Evolutionary conservation across 2,113 vertebrate species (phyloP).

Genomic region (Colinus virginianus): DNA sequence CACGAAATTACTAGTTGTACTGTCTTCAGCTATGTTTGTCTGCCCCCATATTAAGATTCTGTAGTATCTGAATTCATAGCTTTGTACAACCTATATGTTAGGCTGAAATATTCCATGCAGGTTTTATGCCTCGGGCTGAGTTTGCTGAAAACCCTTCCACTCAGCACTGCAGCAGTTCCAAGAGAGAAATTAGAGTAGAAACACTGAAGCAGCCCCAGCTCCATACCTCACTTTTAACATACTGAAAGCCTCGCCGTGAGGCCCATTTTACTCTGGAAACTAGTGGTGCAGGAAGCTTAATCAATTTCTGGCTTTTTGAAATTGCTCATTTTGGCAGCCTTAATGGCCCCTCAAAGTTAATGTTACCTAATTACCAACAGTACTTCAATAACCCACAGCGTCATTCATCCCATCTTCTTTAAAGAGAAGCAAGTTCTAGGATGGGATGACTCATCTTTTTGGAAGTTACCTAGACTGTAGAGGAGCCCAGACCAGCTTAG

Average conservation of each 20-base stretch:
- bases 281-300: background rate
- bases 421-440: background rate
- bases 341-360: background rate
- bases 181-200: background rate
- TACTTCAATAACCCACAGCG: background rate
- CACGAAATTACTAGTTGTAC: background rate
- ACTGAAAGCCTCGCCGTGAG: background rate
- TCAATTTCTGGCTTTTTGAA: background rate
- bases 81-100: background rate
- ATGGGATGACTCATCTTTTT: background rate
- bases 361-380: background rate
- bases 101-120: background rate
- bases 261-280: background rate
- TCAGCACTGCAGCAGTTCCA: background rate
- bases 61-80: background rate
- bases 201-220: background rate
- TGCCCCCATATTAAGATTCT: background rate
- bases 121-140: background rate
- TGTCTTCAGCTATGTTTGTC: background rate
- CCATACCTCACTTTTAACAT: background rate
- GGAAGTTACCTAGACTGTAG: background rate
- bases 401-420: background rate
- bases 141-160: background rate
- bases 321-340: constrained; percentile 10
- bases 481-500: background rate